phyloP scores from a whole-genome alignment of 2,113 vertebrate species.

The Chunga burmeisteri region DNA sequence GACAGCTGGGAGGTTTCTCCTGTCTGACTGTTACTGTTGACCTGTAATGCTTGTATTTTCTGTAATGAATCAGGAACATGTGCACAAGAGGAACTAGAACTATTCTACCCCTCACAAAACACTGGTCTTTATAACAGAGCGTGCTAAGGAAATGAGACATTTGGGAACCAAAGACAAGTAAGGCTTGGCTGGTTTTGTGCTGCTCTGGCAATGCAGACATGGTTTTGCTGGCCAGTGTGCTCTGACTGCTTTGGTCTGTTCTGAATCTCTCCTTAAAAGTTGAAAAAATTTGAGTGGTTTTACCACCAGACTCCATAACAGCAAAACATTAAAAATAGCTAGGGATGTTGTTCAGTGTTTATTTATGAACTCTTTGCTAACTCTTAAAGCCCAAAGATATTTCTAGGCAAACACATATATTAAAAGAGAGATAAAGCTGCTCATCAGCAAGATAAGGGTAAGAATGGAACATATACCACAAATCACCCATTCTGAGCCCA shows the following conservation, averaged over 20 bases:
- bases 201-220: neutral
- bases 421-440: neutral
- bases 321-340: conserved; percentile 45
- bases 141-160: neutral
- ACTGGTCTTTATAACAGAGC: neutral
- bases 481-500: neutral
- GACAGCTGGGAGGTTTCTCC: neutral
- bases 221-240: neutral
- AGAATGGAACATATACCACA: neutral
- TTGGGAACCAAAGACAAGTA: neutral
- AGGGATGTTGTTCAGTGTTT: neutral
- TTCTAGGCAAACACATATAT: neutral
- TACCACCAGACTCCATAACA: neutral
- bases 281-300: conserved; percentile 54
- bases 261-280: conserved; percentile 55
- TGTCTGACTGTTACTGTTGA: neutral
- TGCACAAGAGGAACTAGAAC: neutral
- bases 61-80: neutral
- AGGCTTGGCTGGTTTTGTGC: neutral
- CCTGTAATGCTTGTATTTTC: neutral
- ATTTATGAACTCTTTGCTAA: neutral
- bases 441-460: neutral
- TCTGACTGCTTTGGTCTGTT: neutral
- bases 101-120: neutral
- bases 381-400: neutral